Percentiles rank a stretch among this genome's conserved stretches.
Conservation (phyloP, 2,113 vertebrate genomes). For the Pionites leucogaster region DNA sequence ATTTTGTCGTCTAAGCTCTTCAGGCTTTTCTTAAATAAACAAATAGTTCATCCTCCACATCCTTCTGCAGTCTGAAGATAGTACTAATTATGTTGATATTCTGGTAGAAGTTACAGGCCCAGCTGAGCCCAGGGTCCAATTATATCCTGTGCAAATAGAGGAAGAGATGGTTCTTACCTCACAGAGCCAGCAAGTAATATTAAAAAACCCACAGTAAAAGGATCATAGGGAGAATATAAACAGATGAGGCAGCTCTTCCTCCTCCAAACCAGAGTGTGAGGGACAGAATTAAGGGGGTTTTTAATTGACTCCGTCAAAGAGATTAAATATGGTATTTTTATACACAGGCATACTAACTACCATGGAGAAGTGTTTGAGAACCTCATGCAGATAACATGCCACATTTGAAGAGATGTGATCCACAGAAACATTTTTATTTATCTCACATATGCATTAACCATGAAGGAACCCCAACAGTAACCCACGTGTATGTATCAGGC, state of each 20-base stretch:
- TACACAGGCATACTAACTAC: neutral
- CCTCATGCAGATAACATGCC: neutral
- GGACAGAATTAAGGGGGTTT: neutral
- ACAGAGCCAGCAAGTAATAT: neutral
- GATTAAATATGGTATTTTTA: neutral
- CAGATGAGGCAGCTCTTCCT: neutral
- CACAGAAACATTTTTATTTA: neutral
- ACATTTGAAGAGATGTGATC: neutral
- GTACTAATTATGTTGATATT: neutral
- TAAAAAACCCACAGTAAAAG: neutral
- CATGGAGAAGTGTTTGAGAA: neutral
- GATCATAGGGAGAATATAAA: neutral
- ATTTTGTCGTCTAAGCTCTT: neutral
- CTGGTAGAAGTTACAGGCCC: neutral
- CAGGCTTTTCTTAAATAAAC: constrained; percentile 19
- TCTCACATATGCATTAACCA: neutral
- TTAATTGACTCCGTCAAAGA: neutral
- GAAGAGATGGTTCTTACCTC: neutral
- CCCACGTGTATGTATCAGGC: neutral
- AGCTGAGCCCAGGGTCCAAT: neutral
- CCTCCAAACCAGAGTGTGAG: neutral
- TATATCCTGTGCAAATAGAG: neutral
- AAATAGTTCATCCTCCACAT: neutral
- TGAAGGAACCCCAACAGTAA: neutral
- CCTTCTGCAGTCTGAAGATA: neutral